phyloP scores from a whole-genome alignment of 2,888 invertebrate species.

The Prosapia bicincta region DNA sequence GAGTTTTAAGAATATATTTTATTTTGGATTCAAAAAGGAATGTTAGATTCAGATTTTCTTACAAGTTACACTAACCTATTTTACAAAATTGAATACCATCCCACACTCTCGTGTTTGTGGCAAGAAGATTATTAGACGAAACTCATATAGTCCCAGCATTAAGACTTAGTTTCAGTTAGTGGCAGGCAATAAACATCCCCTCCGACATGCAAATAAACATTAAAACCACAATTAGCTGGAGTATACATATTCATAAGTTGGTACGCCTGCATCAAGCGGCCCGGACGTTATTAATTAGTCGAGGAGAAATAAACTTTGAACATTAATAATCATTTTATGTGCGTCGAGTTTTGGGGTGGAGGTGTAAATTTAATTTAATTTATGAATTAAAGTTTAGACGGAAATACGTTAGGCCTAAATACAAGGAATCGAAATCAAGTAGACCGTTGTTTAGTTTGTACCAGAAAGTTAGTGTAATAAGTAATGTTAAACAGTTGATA shows the following conservation, averaged over 20 bases:
- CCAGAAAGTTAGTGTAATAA: no score
- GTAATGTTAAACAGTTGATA: no score
- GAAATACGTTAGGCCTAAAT: neutral
- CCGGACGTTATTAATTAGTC: neutral
- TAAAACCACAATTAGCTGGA: neutral
- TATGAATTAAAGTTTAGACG: neutral
- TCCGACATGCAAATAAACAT: neutral
- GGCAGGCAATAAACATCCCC: neutral
- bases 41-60: no score
- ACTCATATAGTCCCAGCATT: no score
- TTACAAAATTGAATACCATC: no score
- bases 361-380: neutral
- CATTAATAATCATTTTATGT: neutral
- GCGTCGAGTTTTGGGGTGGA: neutral
- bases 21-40: no score
- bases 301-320: neutral
- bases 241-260: slow-evolving; percentile 2
- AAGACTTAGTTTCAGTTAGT: neutral
- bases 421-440: neutral
- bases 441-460: no score
- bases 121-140: no score
- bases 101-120: no score
- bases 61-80: no score
- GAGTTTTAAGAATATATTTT: no score
- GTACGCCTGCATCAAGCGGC: neutral